These are phyloP conservation scores for Augiades crinisus DNA, from an alignment of 2,888 invertebrate species.

Conservation along the genomic window DNA sequence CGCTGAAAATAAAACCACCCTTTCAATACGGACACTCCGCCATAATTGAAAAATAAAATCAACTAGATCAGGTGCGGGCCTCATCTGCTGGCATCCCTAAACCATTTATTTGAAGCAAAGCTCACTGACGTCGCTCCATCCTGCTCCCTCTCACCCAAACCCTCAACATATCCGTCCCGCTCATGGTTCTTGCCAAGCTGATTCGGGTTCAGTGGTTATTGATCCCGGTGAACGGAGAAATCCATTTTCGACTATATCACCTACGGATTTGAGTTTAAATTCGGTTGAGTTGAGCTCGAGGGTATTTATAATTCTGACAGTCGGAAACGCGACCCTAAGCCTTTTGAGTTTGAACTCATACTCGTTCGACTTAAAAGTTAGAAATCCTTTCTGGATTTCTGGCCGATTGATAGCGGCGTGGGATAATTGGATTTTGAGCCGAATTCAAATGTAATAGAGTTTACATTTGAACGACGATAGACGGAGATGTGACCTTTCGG, in stretches of 20 bases:
- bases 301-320: conserved; percentile 42
- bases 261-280: conserved; percentile 38
- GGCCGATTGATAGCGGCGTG: conserved; percentile 35
- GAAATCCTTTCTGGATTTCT: conserved; percentile 49
- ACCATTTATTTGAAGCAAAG: conserved; percentile 48
- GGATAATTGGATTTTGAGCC: conserved; percentile 40
- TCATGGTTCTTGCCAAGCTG: conserved; percentile 69
- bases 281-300: conserved; percentile 32
- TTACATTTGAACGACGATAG: conserved; percentile 44
- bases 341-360: conserved; percentile 69
- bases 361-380: conserved; percentile 67
- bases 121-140: conserved; percentile 45
- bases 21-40: conserved; percentile 34
- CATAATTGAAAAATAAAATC: conserved; percentile 73
- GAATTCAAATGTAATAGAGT: conserved; percentile 44
- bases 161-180: conserved; percentile 41
- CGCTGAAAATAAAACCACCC: conserved; percentile 34
- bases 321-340: conserved; percentile 60
- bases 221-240: conserved; percentile 50
- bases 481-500: conserved; percentile 67
- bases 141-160: conserved; percentile 44
- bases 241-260: conserved; percentile 45
- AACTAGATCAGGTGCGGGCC: conserved; percentile 69
- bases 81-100: conserved; percentile 62
- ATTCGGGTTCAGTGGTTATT: conserved; percentile 73